Base-by-base conservation (phyloP, 2,113 vertebrate species). In the Paedocypris sp. region DNA sequence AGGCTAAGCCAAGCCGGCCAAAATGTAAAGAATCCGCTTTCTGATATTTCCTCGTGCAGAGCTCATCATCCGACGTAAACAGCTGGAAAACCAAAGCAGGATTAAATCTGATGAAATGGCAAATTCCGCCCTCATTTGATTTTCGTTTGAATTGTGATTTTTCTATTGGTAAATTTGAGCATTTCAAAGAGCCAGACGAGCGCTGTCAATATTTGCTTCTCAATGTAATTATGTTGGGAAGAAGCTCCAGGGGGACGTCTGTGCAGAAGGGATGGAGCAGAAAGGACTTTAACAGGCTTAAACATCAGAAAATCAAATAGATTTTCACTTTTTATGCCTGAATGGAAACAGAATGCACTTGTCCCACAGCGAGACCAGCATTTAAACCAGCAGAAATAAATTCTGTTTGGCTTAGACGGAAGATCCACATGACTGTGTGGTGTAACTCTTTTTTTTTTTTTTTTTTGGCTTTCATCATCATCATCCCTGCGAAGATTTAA, bases 181-280 rank as follows among this genome's bases (percentile, higher is more conserved):
- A 56, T 56, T 58, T 43, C 39, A 58, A 58, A 45, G 39, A 13
- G 28, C 31, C 39, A 54, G 53, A 64, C 47, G 60, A 60, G 67
- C 38, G 53, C 64, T 19, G 43, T 68, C 69, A 68, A 68, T 71
- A 68, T 60, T 59, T 54, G 26, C 53, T 60, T 12, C 26, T 2
- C 13, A 5, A 23, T 32, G 60, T 68, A 68, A 67, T 71, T 42
- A 49, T 2, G 31, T 60, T 64, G 49, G 6, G 4, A 26, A n/a
- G 51, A 16, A 41, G 53, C 48, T 47, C 45, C 9, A 46, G 32
- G 42, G 25, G 47, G 39, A 12, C 22, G 43, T 49, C 25, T 42
- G 53, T 59, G 54, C 51, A 9, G 47, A 6, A 19, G 10, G 35
- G 32, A 35, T 33, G 2, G 25, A 33, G 50, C 25, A 1, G 18